Evolutionary conservation across 2,888 invertebrate genomes (phyloP), one percentile per base, ranked within the genome.

Genomic region (Chymomyza procnemis): DNA sequence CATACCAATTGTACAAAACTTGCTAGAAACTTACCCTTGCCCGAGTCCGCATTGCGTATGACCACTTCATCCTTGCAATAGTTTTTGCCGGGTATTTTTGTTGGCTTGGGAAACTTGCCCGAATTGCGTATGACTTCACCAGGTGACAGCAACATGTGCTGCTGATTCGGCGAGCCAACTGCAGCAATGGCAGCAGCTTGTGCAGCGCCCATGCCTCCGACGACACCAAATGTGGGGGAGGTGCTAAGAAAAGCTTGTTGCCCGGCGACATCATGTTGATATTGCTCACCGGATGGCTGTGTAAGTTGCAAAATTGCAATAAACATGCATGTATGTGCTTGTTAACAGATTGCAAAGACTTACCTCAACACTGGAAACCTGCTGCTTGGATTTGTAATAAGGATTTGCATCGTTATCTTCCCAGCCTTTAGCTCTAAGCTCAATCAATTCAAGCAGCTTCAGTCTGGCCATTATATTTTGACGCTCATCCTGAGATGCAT

Each of bases 51-150:
- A 91, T 98, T 98, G 78, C 97, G 93, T 88, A 98, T 98, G 73
- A 97, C 96, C 74, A 97, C 96, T 92, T 98, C 98, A 90, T 98
- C 97, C 91, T 97, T 97, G 88, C 96, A 97, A 92, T 97, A 97
- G 90, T 96, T 97, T 92, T 97, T 97, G 80, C 97, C 97, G 59
- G 97, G 96, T 83, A 97, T 96, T 91, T 96, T 95, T 12, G 97
- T 96, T 50, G 97, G 97, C 90, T 96, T 96, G 61, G 94, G 92
- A 91, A 96, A 97, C 92, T 97, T 97, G 67, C 97, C 97, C 48
- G 97, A 97, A 67, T 95, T 94, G 91, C 96, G 96, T 80, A 97
- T 93, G 61, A 97, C 93, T 91, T 97, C 97, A 61, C 97, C 97
- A 55, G 96, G 96, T 73, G 92, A 94, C 78, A 97, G 93, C 80